Percentiles rank a stretch among this genome's conserved stretches.
These are phyloP conservation scores for Willowsia nigromaculata DNA, from an alignment of 2,888 invertebrate genomes.

Conservation along the genomic window DNA sequence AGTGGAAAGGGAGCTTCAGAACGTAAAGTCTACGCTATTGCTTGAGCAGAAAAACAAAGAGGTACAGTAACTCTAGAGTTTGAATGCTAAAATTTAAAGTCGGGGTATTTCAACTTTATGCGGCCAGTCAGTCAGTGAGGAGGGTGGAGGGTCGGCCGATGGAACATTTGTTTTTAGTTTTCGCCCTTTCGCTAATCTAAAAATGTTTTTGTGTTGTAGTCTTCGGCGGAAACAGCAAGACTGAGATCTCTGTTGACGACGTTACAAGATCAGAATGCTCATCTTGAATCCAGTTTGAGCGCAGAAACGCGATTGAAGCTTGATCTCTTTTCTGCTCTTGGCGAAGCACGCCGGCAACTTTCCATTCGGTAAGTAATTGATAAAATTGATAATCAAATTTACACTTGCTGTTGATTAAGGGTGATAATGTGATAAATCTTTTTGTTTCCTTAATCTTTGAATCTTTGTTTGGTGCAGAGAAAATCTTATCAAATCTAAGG, in stretches of 20 bases:
- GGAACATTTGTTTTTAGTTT: neutral
- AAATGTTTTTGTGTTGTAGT: conserved; percentile 44
- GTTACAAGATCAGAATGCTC: conserved; percentile 94
- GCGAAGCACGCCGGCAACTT: conserved; percentile 94
- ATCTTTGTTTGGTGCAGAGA: conserved; percentile 82
- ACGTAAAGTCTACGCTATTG: conserved; percentile 78
- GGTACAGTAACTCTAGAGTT: conserved; percentile 70
- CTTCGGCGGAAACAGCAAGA: conserved; percentile 85
- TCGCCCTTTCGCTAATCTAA: too few relatives aligned
- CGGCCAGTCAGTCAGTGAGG: too few relatives aligned
- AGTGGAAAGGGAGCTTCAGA: conserved; percentile 78
- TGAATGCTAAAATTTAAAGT: too few relatives aligned
- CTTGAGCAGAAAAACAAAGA: conserved; percentile 78
- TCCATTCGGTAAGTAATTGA: conserved; percentile 78
- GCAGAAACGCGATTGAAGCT: conserved; percentile 97
- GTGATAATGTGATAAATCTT: neutral
- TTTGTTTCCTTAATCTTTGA: neutral
- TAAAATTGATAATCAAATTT: too few relatives aligned
- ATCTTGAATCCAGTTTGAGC: conserved; percentile 95
- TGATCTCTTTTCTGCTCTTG: conserved; percentile 97
- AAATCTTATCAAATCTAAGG: conserved; percentile 87
- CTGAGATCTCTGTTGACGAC: conserved; percentile 89
- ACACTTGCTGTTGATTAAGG: neutral
- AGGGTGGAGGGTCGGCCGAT: too few relatives aligned
- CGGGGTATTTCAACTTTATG: too few relatives aligned